phyloP scores from a whole-genome alignment of 2,888 invertebrate species.

The Thyatira batis region DNA sequence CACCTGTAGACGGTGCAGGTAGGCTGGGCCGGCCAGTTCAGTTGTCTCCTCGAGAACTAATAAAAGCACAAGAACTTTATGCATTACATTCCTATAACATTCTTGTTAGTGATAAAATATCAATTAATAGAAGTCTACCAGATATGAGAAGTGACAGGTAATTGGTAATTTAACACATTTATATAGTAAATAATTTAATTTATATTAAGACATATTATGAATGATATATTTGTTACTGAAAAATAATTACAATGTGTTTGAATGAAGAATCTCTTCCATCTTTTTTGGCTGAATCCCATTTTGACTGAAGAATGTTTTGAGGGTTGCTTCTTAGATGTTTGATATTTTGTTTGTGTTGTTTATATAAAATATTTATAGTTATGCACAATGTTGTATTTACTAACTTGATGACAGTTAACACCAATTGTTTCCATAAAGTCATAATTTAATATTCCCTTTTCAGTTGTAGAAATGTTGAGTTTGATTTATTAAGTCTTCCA shows the following conservation, averaged over 20 bases:
- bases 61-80: slow-evolving; percentile 90
- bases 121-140: slow-evolving; percentile 91
- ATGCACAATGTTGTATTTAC: no score
- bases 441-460: slow-evolving; percentile 22
- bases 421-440: no score
- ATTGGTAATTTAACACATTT: slow-evolving; percentile 5
- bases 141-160: slow-evolving; percentile 92
- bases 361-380: no score
- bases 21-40: slow-evolving; percentile 91
- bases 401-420: no score
- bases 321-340: no score
- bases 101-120: slow-evolving; percentile 93
- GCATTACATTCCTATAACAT: slow-evolving; percentile 94
- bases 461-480: slow-evolving; percentile 65
- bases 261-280: no score
- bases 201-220: background rate
- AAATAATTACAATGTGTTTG: no score
- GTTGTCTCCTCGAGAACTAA: slow-evolving; percentile 87
- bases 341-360: no score
- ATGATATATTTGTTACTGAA: background rate
- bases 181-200: slow-evolving; percentile 6
- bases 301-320: no score
- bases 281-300: no score
- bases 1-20: slow-evolving; percentile 88
- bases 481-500: slow-evolving; percentile 85